Evolutionary conservation across 2,888 invertebrate species (phyloP).

Genomic region (Andricus quercusramuli): DNA sequence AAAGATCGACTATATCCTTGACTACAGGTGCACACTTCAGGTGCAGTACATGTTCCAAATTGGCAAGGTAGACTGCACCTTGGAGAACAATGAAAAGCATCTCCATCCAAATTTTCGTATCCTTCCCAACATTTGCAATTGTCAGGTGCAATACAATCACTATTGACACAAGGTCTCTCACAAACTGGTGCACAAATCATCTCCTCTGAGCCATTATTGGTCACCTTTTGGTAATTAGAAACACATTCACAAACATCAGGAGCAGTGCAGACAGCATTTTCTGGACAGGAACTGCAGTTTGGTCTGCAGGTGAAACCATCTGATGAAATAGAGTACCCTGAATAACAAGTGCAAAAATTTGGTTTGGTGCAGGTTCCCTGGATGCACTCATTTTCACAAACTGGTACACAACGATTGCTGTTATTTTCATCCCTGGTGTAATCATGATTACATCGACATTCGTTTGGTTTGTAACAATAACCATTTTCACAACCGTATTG

Average conservation of each 20-base stretch:
- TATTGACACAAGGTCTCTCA: constrained; percentile 70
- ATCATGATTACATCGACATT: constrained; percentile 59
- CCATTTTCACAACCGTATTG: constrained; percentile 47
- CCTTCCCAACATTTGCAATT: constrained; percentile 64
- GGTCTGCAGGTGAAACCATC: constrained; percentile 78
- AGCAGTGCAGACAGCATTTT: constrained; percentile 82
- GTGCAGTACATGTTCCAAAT: constrained; percentile 62
- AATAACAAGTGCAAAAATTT: constrained; percentile 73
- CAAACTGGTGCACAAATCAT: constrained; percentile 70
- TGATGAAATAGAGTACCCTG: constrained; percentile 75
- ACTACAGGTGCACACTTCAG: constrained; percentile 54
- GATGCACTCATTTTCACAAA: constrained; percentile 76
- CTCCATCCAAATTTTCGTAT: constrained; percentile 58
- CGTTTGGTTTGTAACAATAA: constrained; percentile 54
- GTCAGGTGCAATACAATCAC: constrained; percentile 63
- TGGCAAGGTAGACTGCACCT: constrained; percentile 65
- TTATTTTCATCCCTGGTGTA: constrained; percentile 50
- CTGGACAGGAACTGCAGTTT: constrained; percentile 84
- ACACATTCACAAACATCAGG: constrained; percentile 87
- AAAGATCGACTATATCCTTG: constrained; percentile 46
- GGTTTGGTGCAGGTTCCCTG: constrained; percentile 79
- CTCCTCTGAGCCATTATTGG: background rate
- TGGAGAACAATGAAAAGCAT: constrained; percentile 61
- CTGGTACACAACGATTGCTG: constrained; percentile 62
- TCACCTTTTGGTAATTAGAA: constrained; percentile 81